These are phyloP conservation scores for Papilio gigon DNA, from an alignment of 2,888 invertebrate species.

Conservation along the genomic window DNA sequence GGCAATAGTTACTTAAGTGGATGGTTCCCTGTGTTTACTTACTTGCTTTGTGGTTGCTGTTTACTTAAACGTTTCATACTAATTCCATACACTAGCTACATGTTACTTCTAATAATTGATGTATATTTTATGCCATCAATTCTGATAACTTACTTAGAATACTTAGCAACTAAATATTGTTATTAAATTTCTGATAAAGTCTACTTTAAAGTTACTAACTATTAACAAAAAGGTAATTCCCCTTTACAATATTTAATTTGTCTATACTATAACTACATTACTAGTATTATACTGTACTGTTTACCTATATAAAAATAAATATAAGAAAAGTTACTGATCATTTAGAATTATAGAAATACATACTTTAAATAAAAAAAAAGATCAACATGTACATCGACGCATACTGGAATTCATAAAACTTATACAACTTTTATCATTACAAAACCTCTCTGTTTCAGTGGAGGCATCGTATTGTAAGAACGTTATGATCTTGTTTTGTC, in stretches of 20 bases:
- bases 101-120: conserved; percentile 35
- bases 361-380: too few species aligned
- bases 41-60: conserved; percentile 53
- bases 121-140: background rate
- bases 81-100: conserved; percentile 48
- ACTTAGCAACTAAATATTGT: too few species aligned
- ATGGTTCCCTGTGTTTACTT: conserved; percentile 57
- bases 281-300: too few species aligned
- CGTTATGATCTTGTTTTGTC: conserved; percentile 26
- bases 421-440: background rate
- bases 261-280: too few species aligned
- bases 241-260: too few species aligned
- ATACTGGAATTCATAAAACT: background rate
- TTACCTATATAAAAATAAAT: background rate
- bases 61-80: conserved; percentile 52
- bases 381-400: background rate
- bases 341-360: background rate
- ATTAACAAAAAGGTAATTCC: too few species aligned
- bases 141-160: background rate
- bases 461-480: background rate
- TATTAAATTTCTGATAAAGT: too few species aligned
- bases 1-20: conserved; percentile 63
- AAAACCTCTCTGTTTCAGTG: conserved; percentile 5
- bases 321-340: background rate
- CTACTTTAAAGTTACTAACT: too few species aligned